These are phyloP conservation scores for Archaeoteleia sp. DNA, from an alignment of 2,888 invertebrate genomes.

Conservation along the genomic window DNA sequence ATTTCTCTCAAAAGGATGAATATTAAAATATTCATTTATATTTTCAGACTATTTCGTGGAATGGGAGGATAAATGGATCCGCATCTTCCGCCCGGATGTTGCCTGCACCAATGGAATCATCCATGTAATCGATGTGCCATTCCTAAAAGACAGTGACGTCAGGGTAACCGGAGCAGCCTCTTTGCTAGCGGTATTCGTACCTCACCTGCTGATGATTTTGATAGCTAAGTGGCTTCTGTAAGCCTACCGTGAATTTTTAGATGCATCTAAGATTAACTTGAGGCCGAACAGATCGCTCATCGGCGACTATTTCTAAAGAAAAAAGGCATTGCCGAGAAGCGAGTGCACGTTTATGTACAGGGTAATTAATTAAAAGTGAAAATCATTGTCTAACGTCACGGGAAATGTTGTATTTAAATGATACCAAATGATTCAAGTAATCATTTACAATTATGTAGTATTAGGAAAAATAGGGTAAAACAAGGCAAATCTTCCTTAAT, in stretches of 20 bases:
- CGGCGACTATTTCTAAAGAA: slow-evolving; percentile 4
- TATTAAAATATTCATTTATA: slow-evolving; percentile 31
- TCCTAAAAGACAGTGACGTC: slow-evolving; percentile 89
- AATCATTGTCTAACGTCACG: not conserved
- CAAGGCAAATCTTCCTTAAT: no score
- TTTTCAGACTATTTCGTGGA: slow-evolving; percentile 86
- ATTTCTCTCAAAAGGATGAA: not conserved
- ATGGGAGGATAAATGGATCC: slow-evolving; percentile 90
- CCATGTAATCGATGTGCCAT: slow-evolving; percentile 93
- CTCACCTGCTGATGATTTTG: slow-evolving; percentile 71
- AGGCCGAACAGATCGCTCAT: slow-evolving; percentile 23
- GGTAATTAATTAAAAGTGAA: slow-evolving; percentile 5
- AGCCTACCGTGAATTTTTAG: slow-evolving; percentile 46
- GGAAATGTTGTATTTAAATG: not conserved
- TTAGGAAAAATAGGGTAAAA: no score
- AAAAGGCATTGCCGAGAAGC: slow-evolving; percentile 10
- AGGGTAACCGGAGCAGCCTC: slow-evolving; percentile 78
- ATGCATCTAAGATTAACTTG: slow-evolving; percentile 29
- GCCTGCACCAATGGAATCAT: slow-evolving; percentile 97
- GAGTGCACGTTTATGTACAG: slow-evolving; percentile 8
- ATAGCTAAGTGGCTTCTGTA: slow-evolving; percentile 74
- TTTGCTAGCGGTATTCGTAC: slow-evolving; percentile 67
- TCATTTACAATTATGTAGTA: no score
- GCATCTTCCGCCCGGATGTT: slow-evolving; percentile 92
- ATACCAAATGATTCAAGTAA: no score